Conservation (phyloP, 2,888 invertebrate genomes). For the Aphidius colemani region DNA sequence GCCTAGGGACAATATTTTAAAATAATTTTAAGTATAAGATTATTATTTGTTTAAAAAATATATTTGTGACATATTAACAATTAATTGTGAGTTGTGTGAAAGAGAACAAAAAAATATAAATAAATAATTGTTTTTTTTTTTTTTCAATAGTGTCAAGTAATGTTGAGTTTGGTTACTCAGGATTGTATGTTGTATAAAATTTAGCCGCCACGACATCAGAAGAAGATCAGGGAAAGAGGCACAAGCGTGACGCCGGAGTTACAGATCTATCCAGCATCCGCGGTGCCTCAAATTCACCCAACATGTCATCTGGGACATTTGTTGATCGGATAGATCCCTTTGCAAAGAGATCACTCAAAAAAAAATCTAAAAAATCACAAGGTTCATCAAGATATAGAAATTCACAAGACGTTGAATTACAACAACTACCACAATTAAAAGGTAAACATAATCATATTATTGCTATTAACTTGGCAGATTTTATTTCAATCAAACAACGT, state of each 20-base stretch:
- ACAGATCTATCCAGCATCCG: slow-evolving; percentile 33
- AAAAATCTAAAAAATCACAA: slow-evolving; percentile 98
- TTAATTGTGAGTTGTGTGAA: background rate
- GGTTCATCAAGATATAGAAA: slow-evolving; percentile 98
- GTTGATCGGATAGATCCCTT: slow-evolving; percentile 99
- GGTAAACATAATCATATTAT: slow-evolving; percentile 65
- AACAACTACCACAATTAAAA: slow-evolving; percentile 95
- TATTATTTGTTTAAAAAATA: no score
- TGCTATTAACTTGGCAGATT: background rate
- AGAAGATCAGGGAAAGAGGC: slow-evolving; percentile 26
- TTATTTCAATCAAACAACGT: no score
- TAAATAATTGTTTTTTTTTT: slow-evolving; percentile 2
- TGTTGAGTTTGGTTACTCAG: slow-evolving; percentile 28
- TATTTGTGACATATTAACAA: no score
- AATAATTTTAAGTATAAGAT: no score
- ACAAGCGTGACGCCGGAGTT: slow-evolving; percentile 36
- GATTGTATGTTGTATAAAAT: slow-evolving; percentile 21
- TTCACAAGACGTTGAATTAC: slow-evolving; percentile 96
- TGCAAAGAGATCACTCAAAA: slow-evolving; percentile 95
- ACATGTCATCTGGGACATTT: slow-evolving; percentile 78
- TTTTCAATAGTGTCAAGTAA: slow-evolving; percentile 29
- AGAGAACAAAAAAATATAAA: background rate
- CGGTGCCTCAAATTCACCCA: slow-evolving; percentile 40
- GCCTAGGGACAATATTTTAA: slow-evolving; percentile 40
- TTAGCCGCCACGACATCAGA: slow-evolving; percentile 32